Evolutionary conservation across 2,113 vertebrate species (phyloP).

Genomic region (Perca schrenkii): DNA sequence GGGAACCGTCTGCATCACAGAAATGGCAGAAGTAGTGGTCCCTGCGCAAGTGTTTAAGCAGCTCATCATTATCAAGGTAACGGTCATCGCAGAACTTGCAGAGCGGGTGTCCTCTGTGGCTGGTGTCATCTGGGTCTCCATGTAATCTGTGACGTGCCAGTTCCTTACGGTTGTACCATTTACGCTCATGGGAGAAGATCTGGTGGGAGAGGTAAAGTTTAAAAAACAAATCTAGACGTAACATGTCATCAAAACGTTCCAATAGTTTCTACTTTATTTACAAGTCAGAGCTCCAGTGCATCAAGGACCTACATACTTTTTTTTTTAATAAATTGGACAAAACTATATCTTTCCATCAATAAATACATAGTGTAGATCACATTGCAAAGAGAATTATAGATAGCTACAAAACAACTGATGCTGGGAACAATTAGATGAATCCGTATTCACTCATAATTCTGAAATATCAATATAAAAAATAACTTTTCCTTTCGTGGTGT

Average conservation of each 20-base stretch:
- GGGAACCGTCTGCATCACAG: conserved; percentile 95
- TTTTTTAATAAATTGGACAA: not conserved
- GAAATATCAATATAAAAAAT: not conserved
- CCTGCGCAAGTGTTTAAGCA: conserved; percentile 94
- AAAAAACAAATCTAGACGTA: not conserved
- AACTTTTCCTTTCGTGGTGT: not conserved
- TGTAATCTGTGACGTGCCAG: conserved; percentile 94
- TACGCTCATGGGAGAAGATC: conserved; percentile 95
- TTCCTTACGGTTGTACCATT: conserved; percentile 97
- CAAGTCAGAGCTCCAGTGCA: not conserved
- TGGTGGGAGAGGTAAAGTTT: conserved; percentile 56
- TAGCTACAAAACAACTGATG: conserved; percentile 1
- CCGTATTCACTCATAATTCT: not conserved
- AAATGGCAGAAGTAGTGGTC: conserved; percentile 99
- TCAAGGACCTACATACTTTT: not conserved
- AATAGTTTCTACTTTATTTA: not conserved
- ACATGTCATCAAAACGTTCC: not conserved
- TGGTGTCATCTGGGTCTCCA: conserved; percentile 96
- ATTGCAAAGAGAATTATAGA: not conserved
- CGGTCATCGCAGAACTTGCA: conserved; percentile 98
- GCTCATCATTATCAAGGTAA: conserved; percentile 96
- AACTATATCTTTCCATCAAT: not conserved
- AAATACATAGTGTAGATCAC: not conserved
- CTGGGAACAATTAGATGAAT: not conserved
- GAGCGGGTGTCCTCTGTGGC: conserved; percentile 95